Conservation (phyloP, 2,888 invertebrate genomes). For the Sisyra nigra region DNA sequence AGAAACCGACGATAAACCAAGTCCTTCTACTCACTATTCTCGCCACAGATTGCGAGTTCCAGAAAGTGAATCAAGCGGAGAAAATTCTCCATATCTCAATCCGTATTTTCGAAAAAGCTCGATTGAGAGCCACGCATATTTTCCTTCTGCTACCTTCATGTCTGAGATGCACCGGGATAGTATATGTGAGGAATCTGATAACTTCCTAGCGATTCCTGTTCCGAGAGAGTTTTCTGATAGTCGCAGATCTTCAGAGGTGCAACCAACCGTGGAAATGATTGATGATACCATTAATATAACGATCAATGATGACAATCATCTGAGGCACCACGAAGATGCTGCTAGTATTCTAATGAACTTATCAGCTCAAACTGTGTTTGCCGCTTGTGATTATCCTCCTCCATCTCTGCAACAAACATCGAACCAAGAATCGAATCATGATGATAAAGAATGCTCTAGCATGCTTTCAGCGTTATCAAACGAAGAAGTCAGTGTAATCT, state of each 20-base stretch:
- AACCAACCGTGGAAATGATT: constrained; percentile 6
- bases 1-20: constrained; percentile 45
- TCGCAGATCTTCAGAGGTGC: constrained; percentile 42
- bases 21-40: constrained; percentile 12
- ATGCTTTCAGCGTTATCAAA: constrained; percentile 46
- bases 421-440: constrained; percentile 33
- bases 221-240: constrained; percentile 75
- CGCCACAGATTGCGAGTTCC: constrained; percentile 13
- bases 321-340: constrained; percentile 16
- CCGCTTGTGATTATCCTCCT: not conserved
- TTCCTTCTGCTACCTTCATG: constrained; percentile 48
- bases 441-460: constrained; percentile 40
- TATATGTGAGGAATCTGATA: constrained; percentile 32
- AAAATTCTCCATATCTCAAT: constrained; percentile 32
- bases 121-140: constrained; percentile 17
- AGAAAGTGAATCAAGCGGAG: constrained; percentile 22
- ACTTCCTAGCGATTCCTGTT: constrained; percentile 43
- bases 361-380: constrained; percentile 1
- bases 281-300: constrained; percentile 17
- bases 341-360: constrained; percentile 15
- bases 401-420: no score
- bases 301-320: constrained; percentile 18
- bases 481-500: constrained; percentile 54
- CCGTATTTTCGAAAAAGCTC: constrained; percentile 25
- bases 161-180: constrained; percentile 47